Conservation (phyloP, 2,797 vertebrate species). For the Lepidocolaptes lacrymiger region DNA sequence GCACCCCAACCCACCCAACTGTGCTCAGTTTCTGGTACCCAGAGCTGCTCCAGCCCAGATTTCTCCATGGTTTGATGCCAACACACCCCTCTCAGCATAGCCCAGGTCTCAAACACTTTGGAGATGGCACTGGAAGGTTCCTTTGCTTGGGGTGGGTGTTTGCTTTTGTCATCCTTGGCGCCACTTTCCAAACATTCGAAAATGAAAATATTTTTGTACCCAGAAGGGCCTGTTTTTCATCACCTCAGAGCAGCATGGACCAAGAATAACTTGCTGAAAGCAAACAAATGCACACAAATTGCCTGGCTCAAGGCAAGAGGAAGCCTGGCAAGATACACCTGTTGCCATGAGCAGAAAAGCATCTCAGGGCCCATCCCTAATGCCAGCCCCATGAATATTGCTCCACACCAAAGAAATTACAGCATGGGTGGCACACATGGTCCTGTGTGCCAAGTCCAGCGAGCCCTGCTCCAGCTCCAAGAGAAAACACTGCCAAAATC, state of each 20-base stretch:
- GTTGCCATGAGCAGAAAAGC: background rate
- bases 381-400: fast-evolving
- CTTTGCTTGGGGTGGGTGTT: background rate
- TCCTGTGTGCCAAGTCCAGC: background rate
- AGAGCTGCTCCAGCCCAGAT: background rate
- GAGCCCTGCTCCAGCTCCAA: background rate
- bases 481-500: conserved; percentile 6
- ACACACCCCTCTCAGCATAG: background rate
- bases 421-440: background rate
- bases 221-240: conserved; percentile 10
- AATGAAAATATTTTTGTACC: background rate
- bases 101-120: background rate
- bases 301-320: background rate
- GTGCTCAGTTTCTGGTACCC: background rate
- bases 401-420: background rate
- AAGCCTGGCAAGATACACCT: fast-evolving
- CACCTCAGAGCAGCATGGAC: background rate
- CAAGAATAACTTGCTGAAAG: conserved; percentile 7
- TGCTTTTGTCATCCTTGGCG: conserved; percentile 27
- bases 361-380: background rate
- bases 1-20: fast-evolving
- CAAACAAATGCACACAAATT: background rate
- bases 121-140: fast-evolving
- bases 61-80: fast-evolving
- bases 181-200: background rate